Percentiles rank a stretch among this genome's conserved stretches.
phyloP scores from a whole-genome alignment of 2,113 vertebrate species.

The Oophaga pumilio region DNA sequence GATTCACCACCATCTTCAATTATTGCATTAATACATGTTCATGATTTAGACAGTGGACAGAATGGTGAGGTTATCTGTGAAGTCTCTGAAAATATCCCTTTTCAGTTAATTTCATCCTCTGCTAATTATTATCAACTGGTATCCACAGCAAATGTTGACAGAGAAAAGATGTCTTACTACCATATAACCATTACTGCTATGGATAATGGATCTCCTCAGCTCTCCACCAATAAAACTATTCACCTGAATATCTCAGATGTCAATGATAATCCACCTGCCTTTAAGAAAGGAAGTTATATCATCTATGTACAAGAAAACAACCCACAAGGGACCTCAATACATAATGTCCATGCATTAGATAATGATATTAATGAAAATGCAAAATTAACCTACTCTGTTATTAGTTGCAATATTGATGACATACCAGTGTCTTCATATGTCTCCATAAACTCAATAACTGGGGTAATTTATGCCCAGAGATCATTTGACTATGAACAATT shows the following conservation, averaged over 20 bases:
- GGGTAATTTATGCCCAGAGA: too few relatives aligned
- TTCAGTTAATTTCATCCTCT: conserved; percentile 66
- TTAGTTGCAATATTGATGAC: too few relatives aligned
- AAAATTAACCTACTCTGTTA: too few relatives aligned
- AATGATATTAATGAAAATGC: too few relatives aligned
- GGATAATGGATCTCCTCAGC: conserved; percentile 58
- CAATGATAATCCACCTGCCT: too few relatives aligned
- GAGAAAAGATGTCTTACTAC: conserved; percentile 71
- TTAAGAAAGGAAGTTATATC: too few relatives aligned
- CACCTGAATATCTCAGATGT: conserved; percentile 67
- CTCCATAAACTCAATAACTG: too few relatives aligned
- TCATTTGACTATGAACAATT: too few relatives aligned
- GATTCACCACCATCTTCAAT: conserved; percentile 61
- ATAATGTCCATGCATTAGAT: too few relatives aligned
- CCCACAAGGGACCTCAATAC: too few relatives aligned
- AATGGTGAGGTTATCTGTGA: conserved; percentile 64
- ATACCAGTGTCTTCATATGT: too few relatives aligned
- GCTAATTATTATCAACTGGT: conserved; percentile 78
- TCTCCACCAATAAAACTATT: conserved; percentile 35
- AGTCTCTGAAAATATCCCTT: conserved; percentile 60
- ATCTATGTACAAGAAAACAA: too few relatives aligned
- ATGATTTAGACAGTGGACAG: conserved; percentile 66
- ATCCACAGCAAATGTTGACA: conserved; percentile 71
- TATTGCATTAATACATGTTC: conserved; percentile 66
- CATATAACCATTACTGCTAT: conserved; percentile 74